Evolutionary conservation across 2,888 invertebrate genomes (phyloP).

Genomic region (Xestia sexstrigata): DNA sequence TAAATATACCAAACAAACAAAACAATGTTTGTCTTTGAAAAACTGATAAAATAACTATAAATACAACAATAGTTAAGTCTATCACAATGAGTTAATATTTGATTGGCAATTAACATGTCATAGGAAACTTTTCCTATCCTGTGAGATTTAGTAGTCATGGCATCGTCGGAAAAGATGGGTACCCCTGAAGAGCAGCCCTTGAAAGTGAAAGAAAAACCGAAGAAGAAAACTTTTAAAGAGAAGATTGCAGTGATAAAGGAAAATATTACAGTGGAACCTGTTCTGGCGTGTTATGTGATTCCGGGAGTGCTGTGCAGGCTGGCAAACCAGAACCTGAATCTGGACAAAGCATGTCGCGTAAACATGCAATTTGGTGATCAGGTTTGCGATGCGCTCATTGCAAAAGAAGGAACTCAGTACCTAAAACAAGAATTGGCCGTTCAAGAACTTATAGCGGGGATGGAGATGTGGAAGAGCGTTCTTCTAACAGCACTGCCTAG

Average conservation of each 20-base stretch:
- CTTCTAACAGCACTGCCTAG: constrained; percentile 90
- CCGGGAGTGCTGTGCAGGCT: constrained; percentile 92
- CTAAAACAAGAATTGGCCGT: constrained; percentile 91
- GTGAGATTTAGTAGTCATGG: constrained; percentile 59
- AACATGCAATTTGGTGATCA: constrained; percentile 93
- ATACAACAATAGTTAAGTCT: constrained; percentile 61
- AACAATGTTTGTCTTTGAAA: constrained; percentile 63
- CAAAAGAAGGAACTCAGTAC: constrained; percentile 92
- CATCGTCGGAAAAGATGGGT: constrained; percentile 72
- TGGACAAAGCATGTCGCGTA: constrained; percentile 96
- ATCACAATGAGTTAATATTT: constrained; percentile 70
- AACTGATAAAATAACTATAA: constrained; percentile 68
- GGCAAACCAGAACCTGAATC: constrained; percentile 95
- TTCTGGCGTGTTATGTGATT: constrained; percentile 91
- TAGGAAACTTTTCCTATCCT: constrained; percentile 26
- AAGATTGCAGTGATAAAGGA: constrained; percentile 86
- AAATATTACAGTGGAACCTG: constrained; percentile 92
- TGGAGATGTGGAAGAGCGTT: constrained; percentile 90
- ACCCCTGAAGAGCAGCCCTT: constrained; percentile 79
- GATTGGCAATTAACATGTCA: constrained; percentile 57
- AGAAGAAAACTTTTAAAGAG: constrained; percentile 82
- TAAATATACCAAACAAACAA: constrained; percentile 56
- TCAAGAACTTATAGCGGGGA: constrained; percentile 89
- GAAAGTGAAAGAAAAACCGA: constrained; percentile 69
- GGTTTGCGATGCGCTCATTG: constrained; percentile 94